phyloP scores from a whole-genome alignment of 2,797 vertebrate species.

The Anisognathus igniventris region DNA sequence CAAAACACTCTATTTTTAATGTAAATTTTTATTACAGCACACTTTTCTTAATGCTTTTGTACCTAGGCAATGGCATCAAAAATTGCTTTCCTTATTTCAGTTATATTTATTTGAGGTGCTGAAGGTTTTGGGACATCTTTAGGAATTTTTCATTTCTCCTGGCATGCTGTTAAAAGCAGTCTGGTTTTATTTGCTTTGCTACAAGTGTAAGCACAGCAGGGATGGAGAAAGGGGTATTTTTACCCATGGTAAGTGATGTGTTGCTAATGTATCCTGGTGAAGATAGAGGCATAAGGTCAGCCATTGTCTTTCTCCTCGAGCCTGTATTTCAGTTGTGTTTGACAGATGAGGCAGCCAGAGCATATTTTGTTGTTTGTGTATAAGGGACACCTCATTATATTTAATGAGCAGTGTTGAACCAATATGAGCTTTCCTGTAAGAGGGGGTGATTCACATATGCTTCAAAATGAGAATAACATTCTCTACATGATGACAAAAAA shows the following conservation, averaged over 20 bases:
- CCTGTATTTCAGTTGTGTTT: neutral
- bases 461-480: neutral
- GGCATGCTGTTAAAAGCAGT: neutral
- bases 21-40: neutral
- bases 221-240: neutral
- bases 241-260: neutral
- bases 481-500: neutral
- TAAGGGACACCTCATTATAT: slow-evolving; percentile 46
- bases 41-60: neutral
- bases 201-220: neutral
- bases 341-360: slow-evolving; percentile 17
- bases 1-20: accelerated
- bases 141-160: neutral
- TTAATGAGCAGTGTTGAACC: slow-evolving; percentile 40
- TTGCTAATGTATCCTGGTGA: neutral
- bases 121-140: neutral
- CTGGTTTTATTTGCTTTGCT: neutral
- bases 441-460: neutral
- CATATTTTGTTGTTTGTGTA: neutral
- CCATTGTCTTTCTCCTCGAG: neutral
- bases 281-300: slow-evolving; percentile 8
- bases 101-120: neutral
- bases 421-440: neutral
- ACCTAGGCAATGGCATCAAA: neutral
- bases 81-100: neutral